Conservation (phyloP, 1,140 invertebrate species). For the Maconellicoccus hirsutus region DNA sequence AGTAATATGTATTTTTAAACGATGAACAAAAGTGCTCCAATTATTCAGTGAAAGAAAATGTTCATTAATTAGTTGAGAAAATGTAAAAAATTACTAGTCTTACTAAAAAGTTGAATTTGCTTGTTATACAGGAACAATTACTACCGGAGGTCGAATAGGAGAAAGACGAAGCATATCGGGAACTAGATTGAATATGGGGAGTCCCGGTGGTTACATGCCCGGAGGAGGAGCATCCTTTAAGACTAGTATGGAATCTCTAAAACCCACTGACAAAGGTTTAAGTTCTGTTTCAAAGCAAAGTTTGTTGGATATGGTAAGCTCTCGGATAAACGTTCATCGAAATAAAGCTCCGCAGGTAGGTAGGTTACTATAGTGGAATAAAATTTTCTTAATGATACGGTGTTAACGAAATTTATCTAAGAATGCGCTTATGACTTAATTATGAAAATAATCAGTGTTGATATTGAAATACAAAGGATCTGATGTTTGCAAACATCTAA, state of each 20-base stretch:
- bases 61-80: too few species aligned
- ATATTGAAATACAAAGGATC: not conserved
- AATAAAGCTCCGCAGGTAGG: constrained; percentile 40
- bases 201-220: constrained; percentile 34
- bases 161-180: constrained; percentile 39
- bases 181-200: constrained; percentile 39
- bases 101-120: too few species aligned
- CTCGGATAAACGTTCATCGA: constrained; percentile 47
- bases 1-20: too few species aligned
- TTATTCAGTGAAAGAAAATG: too few species aligned
- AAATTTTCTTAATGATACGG: not conserved
- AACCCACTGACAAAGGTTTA: constrained; percentile 33
- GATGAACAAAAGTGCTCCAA: too few species aligned
- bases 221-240: constrained; percentile 31
- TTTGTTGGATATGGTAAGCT: constrained; percentile 53
- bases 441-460: not conserved
- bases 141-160: constrained; percentile 35
- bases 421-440: not conserved
- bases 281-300: constrained; percentile 45
- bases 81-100: too few species aligned
- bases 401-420: not conserved
- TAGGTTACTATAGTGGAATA: constrained; percentile 8
- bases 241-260: constrained; percentile 32
- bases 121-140: constrained; percentile 25
- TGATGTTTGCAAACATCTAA: not conserved